These are phyloP conservation scores for Myotis brandtii DNA, from an alignment of 2,113 vertebrate genomes.

Conservation along the genomic window DNA sequence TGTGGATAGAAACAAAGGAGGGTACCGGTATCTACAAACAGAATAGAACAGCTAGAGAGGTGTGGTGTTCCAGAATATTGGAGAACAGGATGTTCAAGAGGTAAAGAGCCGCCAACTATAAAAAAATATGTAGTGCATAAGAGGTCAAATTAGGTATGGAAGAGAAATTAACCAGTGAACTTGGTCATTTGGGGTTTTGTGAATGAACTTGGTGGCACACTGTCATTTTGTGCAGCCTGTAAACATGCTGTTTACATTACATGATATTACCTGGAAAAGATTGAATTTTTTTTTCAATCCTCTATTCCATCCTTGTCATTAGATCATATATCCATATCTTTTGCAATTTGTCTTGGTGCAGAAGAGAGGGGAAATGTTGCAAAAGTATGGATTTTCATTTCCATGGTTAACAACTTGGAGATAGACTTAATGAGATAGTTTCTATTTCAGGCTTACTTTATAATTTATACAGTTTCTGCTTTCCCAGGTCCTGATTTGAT, in stretches of 20 bases:
- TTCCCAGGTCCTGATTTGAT: neutral
- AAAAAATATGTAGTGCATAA: neutral
- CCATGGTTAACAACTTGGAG: neutral
- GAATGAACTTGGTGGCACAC: neutral
- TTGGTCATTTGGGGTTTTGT: neutral
- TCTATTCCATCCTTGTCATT: neutral
- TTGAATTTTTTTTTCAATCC: neutral
- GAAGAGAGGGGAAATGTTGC: neutral
- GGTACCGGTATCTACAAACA: neutral
- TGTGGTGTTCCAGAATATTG: neutral
- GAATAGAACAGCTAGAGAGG: neutral
- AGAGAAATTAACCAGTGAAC: neutral
- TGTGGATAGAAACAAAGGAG: neutral
- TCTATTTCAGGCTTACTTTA: neutral
- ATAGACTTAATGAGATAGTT: neutral
- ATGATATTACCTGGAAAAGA: neutral
- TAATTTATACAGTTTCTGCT: neutral
- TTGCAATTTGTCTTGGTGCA: neutral
- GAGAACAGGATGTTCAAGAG: neutral
- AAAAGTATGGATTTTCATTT: neutral
- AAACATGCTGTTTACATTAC: neutral
- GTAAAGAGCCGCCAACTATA: no score
- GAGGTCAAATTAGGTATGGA: neutral
- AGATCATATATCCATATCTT: neutral
- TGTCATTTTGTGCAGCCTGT: neutral